A percentile compares a stretch with the other conserved stretches of the same genome.
Conservation (phyloP, 2,888 invertebrate species). For the Cactoblastis cactorum region DNA sequence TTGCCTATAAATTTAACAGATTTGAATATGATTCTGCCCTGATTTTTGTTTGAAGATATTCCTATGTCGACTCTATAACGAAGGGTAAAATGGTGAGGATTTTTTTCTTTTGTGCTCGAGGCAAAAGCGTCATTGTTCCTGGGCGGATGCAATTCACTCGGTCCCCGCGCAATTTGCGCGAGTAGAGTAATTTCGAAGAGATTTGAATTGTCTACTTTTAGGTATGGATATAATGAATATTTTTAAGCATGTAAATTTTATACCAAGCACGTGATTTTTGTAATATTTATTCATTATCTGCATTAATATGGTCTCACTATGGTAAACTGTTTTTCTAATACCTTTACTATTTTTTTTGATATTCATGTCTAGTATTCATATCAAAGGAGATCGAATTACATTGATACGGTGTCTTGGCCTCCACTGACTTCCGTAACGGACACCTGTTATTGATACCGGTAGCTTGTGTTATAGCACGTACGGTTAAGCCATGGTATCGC, state of each 20-base stretch:
- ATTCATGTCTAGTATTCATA: no score
- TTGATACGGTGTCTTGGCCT: slow-evolving; percentile 2
- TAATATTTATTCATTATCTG: no score
- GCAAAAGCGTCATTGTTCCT: slow-evolving; percentile 72
- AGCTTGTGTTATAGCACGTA: slow-evolving; percentile 23
- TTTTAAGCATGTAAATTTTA: no score
- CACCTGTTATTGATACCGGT: slow-evolving; percentile 27
- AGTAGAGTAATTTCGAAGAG: slow-evolving; percentile 70
- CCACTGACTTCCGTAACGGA: slow-evolving; percentile 26
- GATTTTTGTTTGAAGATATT: slow-evolving; percentile 28
- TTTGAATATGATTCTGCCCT: slow-evolving; percentile 2
- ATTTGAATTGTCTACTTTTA: slow-evolving; percentile 43
- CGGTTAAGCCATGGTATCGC: not conserved
- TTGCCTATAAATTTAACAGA: not conserved
- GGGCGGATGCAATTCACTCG: slow-evolving; percentile 76
- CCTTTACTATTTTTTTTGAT: no score
- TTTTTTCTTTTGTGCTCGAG: slow-evolving; percentile 57
- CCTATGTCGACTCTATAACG: slow-evolving; percentile 43
- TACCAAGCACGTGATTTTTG: not conserved
- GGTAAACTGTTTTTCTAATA: no score
- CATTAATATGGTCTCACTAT: no score
- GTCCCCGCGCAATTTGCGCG: slow-evolving; percentile 71
- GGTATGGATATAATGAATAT: not conserved
- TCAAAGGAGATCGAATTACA: slow-evolving; percentile 16
- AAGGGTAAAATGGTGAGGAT: slow-evolving; percentile 61